Evolutionary conservation across 2,113 vertebrate genomes (phyloP), one percentile per base, ranked within the genome.

Genomic region (Bubo scandiacus): DNA sequence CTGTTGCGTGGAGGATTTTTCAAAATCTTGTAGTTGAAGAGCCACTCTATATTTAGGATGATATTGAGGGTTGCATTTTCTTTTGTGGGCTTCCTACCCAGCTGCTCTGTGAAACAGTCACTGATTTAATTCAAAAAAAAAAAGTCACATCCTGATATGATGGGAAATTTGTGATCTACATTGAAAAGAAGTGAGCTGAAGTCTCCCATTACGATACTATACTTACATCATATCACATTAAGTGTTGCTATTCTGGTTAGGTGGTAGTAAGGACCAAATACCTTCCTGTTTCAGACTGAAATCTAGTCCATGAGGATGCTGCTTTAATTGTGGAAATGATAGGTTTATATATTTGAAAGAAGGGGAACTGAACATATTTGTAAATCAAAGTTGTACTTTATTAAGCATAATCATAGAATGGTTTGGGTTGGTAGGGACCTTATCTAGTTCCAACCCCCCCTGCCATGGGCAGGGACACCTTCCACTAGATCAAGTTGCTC

Each of bases 1-100:
- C 18, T 85, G 17, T 15, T 86, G 49, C 49, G 8, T 62, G 18
- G 42, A 84, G 42, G 52, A 32, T 45, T 95, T 86, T 87, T 89
- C 43, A 81, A 58, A 89, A 65, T 85, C 68, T 63, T 85, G 23
- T 78, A 61, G 55, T 43, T 92, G 73, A 87, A 87, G 23, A 94
- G 34, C 21, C 8, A 5, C 21, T 93, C 79, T 96, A 71, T 95
- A 90, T 95, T 96, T 96, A 91, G 94, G 34, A 94, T 14, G 36
- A 84, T 94, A 81, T 92, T 59, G 92, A 94, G 29, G 32, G 16
- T 59, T 74, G 68, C 20, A 16, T 88, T 90, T 91, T 95, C 51
- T 94, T 93, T 88, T 84, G 55, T 78, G n/a, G 55, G 47, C 92
- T 94, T 88, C 38, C 12, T 95, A 74, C 49, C 65, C 83, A 95